These are phyloP conservation scores for Microctenopoma steveboyesi DNA, from an alignment of 2,797 vertebrate species.

Conservation along the genomic window DNA sequence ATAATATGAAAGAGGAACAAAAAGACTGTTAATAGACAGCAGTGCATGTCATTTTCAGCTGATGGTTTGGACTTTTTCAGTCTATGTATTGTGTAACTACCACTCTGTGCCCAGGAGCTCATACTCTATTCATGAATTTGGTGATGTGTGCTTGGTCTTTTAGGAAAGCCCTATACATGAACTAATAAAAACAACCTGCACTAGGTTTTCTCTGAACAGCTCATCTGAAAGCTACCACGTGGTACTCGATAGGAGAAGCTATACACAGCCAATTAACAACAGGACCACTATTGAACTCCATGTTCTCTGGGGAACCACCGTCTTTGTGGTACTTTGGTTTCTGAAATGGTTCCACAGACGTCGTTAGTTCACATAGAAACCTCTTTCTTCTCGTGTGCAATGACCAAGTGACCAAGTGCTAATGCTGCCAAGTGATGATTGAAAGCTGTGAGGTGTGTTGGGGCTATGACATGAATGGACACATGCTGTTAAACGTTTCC, in stretches of 20 bases:
- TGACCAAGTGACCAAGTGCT: not conserved
- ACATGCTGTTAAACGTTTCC: conserved; percentile 37
- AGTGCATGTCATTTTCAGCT: no score
- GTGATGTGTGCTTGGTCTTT: not conserved
- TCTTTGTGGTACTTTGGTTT: conserved; percentile 8
- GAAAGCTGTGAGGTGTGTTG: conserved; percentile 33
- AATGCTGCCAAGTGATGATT: conserved; percentile 38
- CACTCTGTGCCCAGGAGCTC: no score
- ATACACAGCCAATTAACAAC: conserved; percentile 16
- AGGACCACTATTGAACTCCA: conserved; percentile 29
- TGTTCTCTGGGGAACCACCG: conserved; percentile 16
- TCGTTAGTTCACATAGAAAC: conserved; percentile 8
- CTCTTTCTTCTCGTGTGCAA: conserved; percentile 3
- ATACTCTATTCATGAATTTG: not conserved
- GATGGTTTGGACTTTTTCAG: no score
- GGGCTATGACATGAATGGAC: conserved; percentile 31
- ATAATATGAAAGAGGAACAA: no score
- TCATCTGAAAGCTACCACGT: not conserved
- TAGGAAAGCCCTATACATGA: not conserved
- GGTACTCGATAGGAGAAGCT: not conserved
- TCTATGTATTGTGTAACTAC: no score
- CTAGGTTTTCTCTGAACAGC: not conserved
- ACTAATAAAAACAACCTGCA: not conserved
- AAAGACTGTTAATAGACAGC: no score
- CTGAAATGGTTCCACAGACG: conserved; percentile 15